Evolutionary conservation across 2,888 invertebrate species (phyloP), one percentile per base, ranked within the genome.

Genomic region (Prenolepis imparis): DNA sequence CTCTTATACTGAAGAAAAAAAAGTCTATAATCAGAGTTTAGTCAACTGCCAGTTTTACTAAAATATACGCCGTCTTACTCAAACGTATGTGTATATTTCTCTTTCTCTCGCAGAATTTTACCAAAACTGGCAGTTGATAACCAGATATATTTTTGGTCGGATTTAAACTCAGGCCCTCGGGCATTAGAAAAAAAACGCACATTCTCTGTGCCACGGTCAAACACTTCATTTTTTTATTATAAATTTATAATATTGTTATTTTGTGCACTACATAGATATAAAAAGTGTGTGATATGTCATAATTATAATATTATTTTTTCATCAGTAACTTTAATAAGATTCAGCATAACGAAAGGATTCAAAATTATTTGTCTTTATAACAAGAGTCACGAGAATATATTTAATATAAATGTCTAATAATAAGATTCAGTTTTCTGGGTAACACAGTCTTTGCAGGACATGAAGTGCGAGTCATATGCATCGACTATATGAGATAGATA

Each of bases 391-490:
- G n/a, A n/a, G n/a, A n/a, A n/a, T 11, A 24, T 44, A 12, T 41
- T 36, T 12, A 66, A 24, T 11, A 18, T 48, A 21, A 78, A 70
- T 1, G 21, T 5, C 15, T 12, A 28, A 28, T 28, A 28, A 28
- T 28, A 57, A 86, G 41, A 21, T 61, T 15, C 11, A 63, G 75
- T 59, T 82, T 89, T 90, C 90, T 91, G 90, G 90, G 83, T 89
- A 91, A 92, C 90, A 91, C 85, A 82, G 84, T 90, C 88, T 78
- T 91, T 92, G 92, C 90, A 90, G 89, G 89, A 90, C 86, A 84
- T 89, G 89, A 89, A 85, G 91, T 92, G 92, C 92, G 89, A 92
- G 87, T 87, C 84, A 91, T 87, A 90, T 93, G 92, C 92, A 91
- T 92, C 89, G 83, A 86, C 88, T 89, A 88, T 68, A 68, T 91